Conservation (phyloP, 1,140 invertebrate genomes). For the Campoletis sonorensis region DNA sequence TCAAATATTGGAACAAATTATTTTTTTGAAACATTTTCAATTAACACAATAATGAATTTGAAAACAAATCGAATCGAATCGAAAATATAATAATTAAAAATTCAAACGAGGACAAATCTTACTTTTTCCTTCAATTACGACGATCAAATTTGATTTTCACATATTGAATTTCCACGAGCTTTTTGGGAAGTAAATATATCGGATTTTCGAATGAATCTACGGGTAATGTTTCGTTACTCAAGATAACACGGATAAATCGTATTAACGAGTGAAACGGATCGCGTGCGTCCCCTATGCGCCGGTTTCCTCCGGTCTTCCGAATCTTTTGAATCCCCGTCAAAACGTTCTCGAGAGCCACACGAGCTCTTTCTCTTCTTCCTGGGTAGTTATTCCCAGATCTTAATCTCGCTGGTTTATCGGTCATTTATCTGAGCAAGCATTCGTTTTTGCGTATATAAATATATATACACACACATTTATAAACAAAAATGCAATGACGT, state of each 20-base stretch:
- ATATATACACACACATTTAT: background rate
- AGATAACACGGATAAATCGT: constrained; percentile 51
- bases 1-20: too few species aligned
- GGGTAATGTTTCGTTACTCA: constrained; percentile 26
- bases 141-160: background rate
- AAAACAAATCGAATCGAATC: too few species aligned
- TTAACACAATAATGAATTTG: too few species aligned
- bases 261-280: constrained; percentile 49
- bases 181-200: background rate
- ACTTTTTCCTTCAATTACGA: too few species aligned
- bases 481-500: constrained; percentile 65
- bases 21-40: too few species aligned
- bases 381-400: constrained; percentile 60
- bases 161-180: background rate
- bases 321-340: constrained; percentile 6
- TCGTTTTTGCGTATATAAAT: constrained; percentile 71
- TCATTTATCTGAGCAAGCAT: constrained; percentile 77
- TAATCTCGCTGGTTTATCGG: constrained; percentile 70
- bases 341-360: constrained; percentile 50
- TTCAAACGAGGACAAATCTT: too few species aligned
- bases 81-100: too few species aligned
- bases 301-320: background rate
- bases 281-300: constrained; percentile 44
- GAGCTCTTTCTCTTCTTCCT: constrained; percentile 30
- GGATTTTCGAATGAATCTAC: constrained; percentile 17